Conservation (phyloP, 2,888 invertebrate genomes). For the Lissocephala sabroskyi region DNA sequence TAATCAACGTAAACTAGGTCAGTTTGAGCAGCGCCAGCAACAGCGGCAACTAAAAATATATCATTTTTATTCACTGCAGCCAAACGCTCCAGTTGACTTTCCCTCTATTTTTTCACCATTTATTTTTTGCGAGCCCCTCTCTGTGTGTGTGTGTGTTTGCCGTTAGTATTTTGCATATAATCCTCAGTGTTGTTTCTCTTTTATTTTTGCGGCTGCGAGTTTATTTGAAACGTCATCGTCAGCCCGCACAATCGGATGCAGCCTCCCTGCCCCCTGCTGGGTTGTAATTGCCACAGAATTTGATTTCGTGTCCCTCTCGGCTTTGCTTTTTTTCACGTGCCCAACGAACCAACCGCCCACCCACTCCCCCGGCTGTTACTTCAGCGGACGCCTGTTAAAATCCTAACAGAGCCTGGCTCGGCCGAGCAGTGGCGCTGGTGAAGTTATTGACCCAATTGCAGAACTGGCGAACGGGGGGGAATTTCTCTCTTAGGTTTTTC, state of each 20-base stretch:
- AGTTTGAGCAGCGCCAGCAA: conserved; percentile 29
- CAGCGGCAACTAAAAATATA: conserved; percentile 57
- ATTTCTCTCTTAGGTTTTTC: too few species aligned
- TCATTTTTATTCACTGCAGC: conserved; percentile 51
- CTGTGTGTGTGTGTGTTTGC: conserved; percentile 12
- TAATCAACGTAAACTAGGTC: conserved; percentile 61
- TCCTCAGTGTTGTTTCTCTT: neutral
- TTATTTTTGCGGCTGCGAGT: neutral
- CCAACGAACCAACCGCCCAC: too few species aligned
- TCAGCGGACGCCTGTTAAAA: neutral
- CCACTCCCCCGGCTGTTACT: neutral
- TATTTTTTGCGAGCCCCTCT: conserved; percentile 11
- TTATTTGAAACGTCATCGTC: conserved; percentile 15
- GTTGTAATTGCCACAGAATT: conserved; percentile 31
- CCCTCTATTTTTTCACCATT: too few species aligned
- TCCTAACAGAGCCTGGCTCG: conserved; percentile 7
- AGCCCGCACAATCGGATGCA: conserved; percentile 3
- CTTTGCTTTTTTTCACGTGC: conserved; percentile 12
- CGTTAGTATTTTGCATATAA: conserved; percentile 1
- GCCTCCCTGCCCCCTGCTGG: conserved; percentile 25
- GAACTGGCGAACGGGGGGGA: too few species aligned
- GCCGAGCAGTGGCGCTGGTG: conserved; percentile 27
- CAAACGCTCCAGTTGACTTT: conserved; percentile 29
- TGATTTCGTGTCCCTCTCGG: conserved; percentile 4
- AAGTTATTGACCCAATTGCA: conserved; percentile 48